Base-by-base conservation (phyloP, 1,140 invertebrate genomes). In the Drosophila burlai region DNA sequence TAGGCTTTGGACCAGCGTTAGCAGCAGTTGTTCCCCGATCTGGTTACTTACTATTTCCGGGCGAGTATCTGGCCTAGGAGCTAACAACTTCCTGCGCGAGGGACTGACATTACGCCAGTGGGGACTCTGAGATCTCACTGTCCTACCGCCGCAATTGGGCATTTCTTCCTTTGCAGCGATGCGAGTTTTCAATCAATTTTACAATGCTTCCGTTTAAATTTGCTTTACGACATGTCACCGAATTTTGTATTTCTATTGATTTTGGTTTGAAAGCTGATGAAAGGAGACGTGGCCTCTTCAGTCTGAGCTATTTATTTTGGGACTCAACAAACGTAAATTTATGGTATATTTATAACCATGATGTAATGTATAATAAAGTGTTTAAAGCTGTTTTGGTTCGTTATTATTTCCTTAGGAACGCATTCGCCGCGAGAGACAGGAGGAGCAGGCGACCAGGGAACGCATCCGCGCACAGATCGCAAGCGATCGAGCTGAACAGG, bases 381-480 rank as follows among this genome's bases (percentile, higher is more conserved):
- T 16, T 31, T 31, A 21, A 1, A 24, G 13, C 34, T 24, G 24
- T 24, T 26, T 13, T 10, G 8, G n/a, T n/a, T 11, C 2, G 11
- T 16, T 47, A 24, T 24, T 11, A 7, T 16, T 43, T 18, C 24
- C 15, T 0, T 0, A 90, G 87, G 87, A 84, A 21, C 85, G 80
- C 31, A 76, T 91, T 21, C 75, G 76, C 0, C 81, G 94, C 75
- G 96, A 96, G 46, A 96, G 95, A 72, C 94, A 94, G 54, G 95
- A 95, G 47, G 95, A 96, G 62, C 93, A 94, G 69, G 94, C 93
- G 52, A 95, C 95, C 8, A 93, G 95, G 67, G 95, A 96, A 68
- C 94, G 94, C 72, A 94, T 97, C 24, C 93, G 94, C 31, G 94
- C 95, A 38, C 95, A 97, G 93, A 97, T 97, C 73, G 96, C 94